phyloP scores from a whole-genome alignment of 2,797 vertebrate genomes.

The Tapera naevia region DNA sequence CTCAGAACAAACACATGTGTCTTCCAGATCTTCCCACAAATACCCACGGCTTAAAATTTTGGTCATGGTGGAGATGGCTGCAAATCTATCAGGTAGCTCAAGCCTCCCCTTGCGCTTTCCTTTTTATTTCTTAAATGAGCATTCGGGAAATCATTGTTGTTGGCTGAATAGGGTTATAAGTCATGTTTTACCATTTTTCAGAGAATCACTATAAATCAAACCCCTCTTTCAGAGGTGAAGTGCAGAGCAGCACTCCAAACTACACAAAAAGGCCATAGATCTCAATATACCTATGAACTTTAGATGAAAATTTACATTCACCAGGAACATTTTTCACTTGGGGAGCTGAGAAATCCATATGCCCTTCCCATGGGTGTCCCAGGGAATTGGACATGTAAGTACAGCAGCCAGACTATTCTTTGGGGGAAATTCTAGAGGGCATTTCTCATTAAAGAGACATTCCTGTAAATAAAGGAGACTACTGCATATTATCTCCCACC shows the following conservation, averaged over 20 bases:
- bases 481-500: constrained; percentile 53
- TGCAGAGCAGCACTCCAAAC: constrained; percentile 20
- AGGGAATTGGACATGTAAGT: neutral
- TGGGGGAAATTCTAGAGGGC: neutral
- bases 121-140: neutral
- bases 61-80: neutral
- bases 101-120: neutral
- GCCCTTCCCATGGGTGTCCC: neutral
- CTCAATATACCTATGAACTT: neutral
- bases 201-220: constrained; percentile 6
- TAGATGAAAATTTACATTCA: neutral
- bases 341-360: neutral
- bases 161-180: neutral
- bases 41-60: neutral
- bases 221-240: neutral
- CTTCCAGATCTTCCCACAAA: neutral
- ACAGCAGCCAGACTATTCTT: neutral
- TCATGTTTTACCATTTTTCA: neutral
- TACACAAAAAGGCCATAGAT: constrained; percentile 4
- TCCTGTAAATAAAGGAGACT: constrained; percentile 64
- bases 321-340: neutral
- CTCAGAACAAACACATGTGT: neutral
- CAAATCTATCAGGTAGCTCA: neutral
- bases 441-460: constrained; percentile 40
- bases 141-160: constrained; percentile 2